A percentile compares a stretch with the other conserved stretches of the same genome.
These are phyloP conservation scores for Hofmannophila pseudospretella DNA, from an alignment of 2,888 invertebrate genomes.

Conservation along the genomic window DNA sequence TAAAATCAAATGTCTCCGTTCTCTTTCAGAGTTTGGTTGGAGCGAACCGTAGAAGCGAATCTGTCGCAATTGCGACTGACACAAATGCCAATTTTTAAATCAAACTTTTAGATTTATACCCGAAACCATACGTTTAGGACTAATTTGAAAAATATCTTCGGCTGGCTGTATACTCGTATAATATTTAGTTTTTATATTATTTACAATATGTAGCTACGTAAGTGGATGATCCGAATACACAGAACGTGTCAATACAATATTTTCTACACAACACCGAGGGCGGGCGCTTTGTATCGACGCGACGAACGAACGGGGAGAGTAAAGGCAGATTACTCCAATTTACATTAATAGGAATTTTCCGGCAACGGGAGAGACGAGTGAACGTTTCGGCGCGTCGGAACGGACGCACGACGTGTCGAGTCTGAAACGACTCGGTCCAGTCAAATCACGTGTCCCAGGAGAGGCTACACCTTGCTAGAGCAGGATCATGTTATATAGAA, in stretches of 20 bases:
- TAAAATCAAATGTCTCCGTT: constrained; percentile 75
- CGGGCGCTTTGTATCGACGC: no score
- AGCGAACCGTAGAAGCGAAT: constrained; percentile 46
- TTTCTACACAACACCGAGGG: no score
- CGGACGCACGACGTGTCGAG: constrained; percentile 17
- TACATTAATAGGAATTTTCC: constrained; percentile 52
- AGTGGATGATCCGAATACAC: no score
- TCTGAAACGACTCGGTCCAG: constrained; percentile 24
- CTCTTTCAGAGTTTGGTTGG: constrained; percentile 53
- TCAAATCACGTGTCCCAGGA: constrained; percentile 57
- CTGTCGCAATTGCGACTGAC: constrained; percentile 51
- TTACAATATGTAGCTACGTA: no score
- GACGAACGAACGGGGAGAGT: constrained; percentile 29
- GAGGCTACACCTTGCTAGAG: constrained; percentile 53
- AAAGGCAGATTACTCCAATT: constrained; percentile 53
- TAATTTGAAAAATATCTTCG: no score
- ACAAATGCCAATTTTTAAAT: constrained; percentile 44
- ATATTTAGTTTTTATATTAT: no score
- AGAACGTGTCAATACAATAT: no score
- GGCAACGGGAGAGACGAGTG: constrained; percentile 21
- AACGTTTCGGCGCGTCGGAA: constrained; percentile 18
- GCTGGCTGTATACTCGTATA: no score
- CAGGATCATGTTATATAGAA: constrained; percentile 68
- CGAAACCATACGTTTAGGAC: no score
- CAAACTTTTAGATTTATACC: constrained; percentile 27